Percentiles rank a stretch among this genome's conserved stretches.
Evolutionary conservation across 2,113 vertebrate genomes (phyloP).

Genomic region (Oryctolagus cuniculus): DNA sequence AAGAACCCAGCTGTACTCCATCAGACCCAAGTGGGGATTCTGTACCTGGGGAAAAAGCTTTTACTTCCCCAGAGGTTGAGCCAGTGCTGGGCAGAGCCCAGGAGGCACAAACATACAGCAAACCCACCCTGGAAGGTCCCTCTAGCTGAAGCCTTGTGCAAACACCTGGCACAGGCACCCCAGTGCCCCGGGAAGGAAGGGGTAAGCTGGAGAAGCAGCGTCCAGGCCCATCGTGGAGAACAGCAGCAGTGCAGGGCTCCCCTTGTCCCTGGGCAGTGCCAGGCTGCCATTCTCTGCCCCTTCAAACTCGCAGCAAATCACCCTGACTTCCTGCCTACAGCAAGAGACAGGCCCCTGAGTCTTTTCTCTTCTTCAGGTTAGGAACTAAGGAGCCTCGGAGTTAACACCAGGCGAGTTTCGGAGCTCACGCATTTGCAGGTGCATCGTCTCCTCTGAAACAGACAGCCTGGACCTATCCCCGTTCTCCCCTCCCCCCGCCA

Average conservation of each 20-base stretch:
- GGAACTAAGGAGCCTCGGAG: background rate
- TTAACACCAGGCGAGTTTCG: accelerated
- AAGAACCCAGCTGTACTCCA: background rate
- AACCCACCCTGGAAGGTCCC: background rate
- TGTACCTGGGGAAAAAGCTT: background rate
- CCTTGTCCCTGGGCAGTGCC: background rate
- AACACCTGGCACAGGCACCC: background rate
- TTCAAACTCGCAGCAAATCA: background rate
- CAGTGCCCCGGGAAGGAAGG: background rate
- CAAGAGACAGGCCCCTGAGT: background rate
- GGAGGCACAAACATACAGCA: background rate
- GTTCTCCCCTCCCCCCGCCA: background rate
- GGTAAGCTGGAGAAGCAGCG: background rate
- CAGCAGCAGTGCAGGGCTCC: background rate
- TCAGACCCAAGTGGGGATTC: background rate
- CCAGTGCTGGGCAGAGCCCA: background rate
- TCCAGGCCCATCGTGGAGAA: background rate
- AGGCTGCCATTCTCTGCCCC: background rate
- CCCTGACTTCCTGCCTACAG: background rate
- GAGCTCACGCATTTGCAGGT: background rate
- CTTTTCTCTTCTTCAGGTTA: background rate
- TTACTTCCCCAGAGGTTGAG: background rate
- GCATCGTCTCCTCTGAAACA: background rate
- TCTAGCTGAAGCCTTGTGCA: constrained; percentile 23
- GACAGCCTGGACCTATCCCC: background rate